Conservation (phyloP, 2,888 invertebrate genomes). For the Herminia tarsipennalis region DNA sequence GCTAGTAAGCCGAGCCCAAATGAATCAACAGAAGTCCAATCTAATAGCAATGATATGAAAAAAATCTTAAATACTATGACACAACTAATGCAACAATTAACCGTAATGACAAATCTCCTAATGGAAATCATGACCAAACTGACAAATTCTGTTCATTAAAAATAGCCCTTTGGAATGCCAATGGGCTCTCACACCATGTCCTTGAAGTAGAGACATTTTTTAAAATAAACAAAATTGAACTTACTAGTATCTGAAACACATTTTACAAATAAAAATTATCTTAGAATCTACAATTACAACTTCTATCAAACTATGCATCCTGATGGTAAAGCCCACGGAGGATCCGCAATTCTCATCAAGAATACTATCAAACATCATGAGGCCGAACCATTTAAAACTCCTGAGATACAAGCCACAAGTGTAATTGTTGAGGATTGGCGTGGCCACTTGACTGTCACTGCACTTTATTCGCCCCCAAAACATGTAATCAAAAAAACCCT, state of each 20-base stretch:
- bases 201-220: slow-evolving; percentile 11
- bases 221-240: slow-evolving; percentile 2
- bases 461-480: neutral
- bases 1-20: neutral
- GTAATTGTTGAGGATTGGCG: neutral
- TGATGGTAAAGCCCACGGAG: too few relatives aligned
- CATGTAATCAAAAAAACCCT: neutral
- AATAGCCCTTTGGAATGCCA: slow-evolving; percentile 9
- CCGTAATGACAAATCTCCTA: slow-evolving; percentile 9
- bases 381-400: neutral
- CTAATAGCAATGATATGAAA: neutral
- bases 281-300: too few relatives aligned
- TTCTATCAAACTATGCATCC: too few relatives aligned
- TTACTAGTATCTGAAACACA: slow-evolving; percentile 10
- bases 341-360: too few relatives aligned
- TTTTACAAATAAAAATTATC: too few relatives aligned
- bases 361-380: neutral
- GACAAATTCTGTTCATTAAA: slow-evolving; percentile 7
- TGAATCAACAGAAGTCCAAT: neutral
- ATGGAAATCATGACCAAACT: slow-evolving; percentile 14
- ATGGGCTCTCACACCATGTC: slow-evolving; percentile 10
- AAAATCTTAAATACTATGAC: slow-evolving; percentile 2
- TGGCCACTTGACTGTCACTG: neutral
- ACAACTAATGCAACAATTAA: slow-evolving; percentile 19
- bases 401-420: slow-evolving; percentile 1